A percentile compares a stretch with the other conserved stretches of the same genome.
These are phyloP conservation scores for Lasiurus borealis DNA, from an alignment of 2,113 vertebrate species.

Conservation along the genomic window DNA sequence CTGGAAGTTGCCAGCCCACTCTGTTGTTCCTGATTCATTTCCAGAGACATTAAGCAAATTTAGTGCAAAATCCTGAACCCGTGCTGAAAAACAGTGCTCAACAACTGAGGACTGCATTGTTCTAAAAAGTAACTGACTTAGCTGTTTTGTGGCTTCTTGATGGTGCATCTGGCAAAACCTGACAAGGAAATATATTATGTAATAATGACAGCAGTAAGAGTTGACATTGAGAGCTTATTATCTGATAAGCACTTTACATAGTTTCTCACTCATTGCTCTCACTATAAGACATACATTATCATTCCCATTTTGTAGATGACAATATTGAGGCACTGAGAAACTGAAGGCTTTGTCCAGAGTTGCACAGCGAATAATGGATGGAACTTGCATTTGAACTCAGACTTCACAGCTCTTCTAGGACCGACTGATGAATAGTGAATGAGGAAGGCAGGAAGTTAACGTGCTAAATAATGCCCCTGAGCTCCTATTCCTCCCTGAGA, in stretches of 20 bases:
- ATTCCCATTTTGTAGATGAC: not conserved
- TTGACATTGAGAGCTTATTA: not conserved
- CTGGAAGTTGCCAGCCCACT: not conserved
- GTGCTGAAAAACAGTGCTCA: not conserved
- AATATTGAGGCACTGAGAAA: not conserved
- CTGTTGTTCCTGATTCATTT: not conserved
- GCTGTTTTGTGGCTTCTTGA: not conserved
- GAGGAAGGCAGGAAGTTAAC: not conserved
- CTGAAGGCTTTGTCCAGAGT: not conserved
- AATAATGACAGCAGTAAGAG: not conserved
- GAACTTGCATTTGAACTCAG: not conserved
- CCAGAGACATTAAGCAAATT: not conserved
- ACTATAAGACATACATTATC: not conserved
- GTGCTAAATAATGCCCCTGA: not conserved
- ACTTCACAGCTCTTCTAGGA: not conserved
- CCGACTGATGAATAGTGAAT: not conserved
- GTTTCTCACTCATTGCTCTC: not conserved
- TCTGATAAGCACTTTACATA: not conserved
- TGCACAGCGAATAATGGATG: not conserved
- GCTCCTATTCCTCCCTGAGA: not conserved
- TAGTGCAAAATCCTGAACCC: not conserved
- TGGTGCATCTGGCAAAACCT: not conserved
- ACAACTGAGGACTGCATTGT: not conserved
- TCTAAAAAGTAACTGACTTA: not conserved
- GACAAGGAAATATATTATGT: not conserved